Percentiles rank a stretch among this genome's conserved stretches.
phyloP scores from a whole-genome alignment of 2,888 invertebrate genomes.

The Bombyx huttoni region DNA sequence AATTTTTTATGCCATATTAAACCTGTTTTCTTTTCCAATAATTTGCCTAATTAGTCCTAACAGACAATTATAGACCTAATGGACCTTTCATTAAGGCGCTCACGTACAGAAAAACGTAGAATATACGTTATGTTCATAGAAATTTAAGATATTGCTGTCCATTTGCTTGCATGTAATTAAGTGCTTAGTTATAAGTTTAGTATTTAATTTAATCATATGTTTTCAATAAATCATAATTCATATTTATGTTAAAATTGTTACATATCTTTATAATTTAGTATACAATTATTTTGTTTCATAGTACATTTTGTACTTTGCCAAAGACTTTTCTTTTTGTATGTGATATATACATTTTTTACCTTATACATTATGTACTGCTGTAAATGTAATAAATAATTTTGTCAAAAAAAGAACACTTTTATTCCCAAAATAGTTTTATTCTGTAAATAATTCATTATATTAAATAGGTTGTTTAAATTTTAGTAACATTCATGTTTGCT shows the following conservation, averaged over 20 bases:
- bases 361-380: slow-evolving; percentile 16
- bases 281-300: slow-evolving; percentile 24
- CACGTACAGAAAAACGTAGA: too few relatives aligned
- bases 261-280: slow-evolving; percentile 5
- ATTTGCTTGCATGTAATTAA: slow-evolving; percentile 16
- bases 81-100: too few relatives aligned
- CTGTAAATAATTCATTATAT: background rate
- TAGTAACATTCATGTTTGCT: too few relatives aligned
- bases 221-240: slow-evolving; percentile 6
- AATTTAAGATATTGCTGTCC: slow-evolving; percentile 4
- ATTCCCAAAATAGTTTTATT: slow-evolving; percentile 15
- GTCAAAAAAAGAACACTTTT: slow-evolving; percentile 4
- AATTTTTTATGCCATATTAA: too few relatives aligned
- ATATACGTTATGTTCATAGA: background rate
- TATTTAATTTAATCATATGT: slow-evolving; percentile 13
- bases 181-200: slow-evolving; percentile 14
- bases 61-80: too few relatives aligned
- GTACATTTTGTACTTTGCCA: slow-evolving; percentile 59
- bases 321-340: slow-evolving; percentile 61
- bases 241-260: background rate
- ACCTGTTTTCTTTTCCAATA: too few relatives aligned
- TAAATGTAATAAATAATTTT: background rate
- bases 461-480: too few relatives aligned
- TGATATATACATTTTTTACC: slow-evolving; percentile 64
- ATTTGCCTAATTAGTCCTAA: too few relatives aligned